Evolutionary conservation across 2,113 vertebrate genomes (phyloP).

Genomic region (Australoheros scitulus): DNA sequence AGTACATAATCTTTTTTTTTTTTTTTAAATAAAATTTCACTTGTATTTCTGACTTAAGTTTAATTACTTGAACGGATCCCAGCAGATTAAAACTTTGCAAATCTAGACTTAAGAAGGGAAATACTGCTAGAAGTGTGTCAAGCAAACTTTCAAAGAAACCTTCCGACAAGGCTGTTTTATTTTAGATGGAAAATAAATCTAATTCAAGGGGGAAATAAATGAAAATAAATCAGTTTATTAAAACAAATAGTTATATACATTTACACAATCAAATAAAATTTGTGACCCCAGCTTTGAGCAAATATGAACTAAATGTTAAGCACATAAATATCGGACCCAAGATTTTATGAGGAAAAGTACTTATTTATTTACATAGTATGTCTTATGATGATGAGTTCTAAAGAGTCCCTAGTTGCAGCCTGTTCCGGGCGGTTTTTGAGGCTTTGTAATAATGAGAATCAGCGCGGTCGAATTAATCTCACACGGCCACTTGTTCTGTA

Average conservation of each 20-base stretch:
- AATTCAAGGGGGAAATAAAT: neutral
- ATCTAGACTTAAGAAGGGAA: neutral
- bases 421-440: neutral
- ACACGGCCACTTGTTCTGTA: slow-evolving; percentile 47
- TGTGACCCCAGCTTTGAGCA: neutral
- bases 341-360: neutral
- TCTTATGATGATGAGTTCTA: slow-evolving; percentile 6
- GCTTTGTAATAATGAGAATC: slow-evolving; percentile 45
- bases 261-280: neutral
- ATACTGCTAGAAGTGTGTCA: neutral
- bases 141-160: neutral
- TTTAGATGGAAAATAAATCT: neutral
- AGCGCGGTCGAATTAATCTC: slow-evolving; percentile 39
- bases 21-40: neutral
- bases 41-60: neutral
- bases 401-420: neutral
- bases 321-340: neutral
- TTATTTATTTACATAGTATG: slow-evolving; percentile 3
- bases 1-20: neutral
- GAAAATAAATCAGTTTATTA: neutral
- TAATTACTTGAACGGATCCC: neutral
- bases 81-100: neutral
- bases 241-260: neutral
- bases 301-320: neutral
- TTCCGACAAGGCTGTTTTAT: neutral